phyloP scores from a whole-genome alignment of 2,797 vertebrate genomes.

The Platyrinchus mystaceus region DNA sequence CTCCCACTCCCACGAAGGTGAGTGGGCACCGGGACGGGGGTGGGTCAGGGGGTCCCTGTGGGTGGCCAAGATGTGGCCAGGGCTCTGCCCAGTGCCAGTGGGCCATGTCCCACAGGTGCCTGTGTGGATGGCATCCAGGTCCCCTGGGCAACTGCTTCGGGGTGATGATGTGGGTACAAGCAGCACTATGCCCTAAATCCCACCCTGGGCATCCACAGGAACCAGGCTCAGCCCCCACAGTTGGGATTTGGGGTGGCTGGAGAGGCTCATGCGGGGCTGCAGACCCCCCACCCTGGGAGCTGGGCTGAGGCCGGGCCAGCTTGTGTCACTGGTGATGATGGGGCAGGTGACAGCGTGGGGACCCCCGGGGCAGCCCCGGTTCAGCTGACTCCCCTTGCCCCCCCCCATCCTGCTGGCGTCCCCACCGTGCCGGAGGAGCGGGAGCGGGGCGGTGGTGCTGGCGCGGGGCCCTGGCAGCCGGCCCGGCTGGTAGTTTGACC shows the following conservation, averaged over 20 bases:
- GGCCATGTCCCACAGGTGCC: background rate
- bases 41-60: background rate
- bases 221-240: rapidly evolving
- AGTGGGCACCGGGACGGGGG: background rate
- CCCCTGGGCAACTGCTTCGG: background rate
- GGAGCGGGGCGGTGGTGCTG: conserved; percentile 70
- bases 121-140: background rate
- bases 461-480: conserved; percentile 76
- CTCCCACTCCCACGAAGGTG: conserved; percentile 97
- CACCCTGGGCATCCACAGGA: background rate
- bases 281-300: background rate
- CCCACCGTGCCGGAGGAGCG: background rate
- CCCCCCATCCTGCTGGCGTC: background rate
- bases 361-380: background rate
- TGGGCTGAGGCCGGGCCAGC: background rate
- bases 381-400: background rate
- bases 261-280: rapidly evolving
- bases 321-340: background rate
- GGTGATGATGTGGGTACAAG: background rate
- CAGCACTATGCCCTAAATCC: rapidly evolving
- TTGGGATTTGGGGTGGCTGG: background rate
- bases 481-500: conserved; percentile 86
- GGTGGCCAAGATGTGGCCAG: rapidly evolving
- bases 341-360: background rate
- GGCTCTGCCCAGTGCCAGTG: background rate